A percentile compares a stretch with the other conserved stretches of the same genome.
Evolutionary conservation across 2,797 vertebrate genomes (phyloP).

Genomic region (Graptemys geographica): DNA sequence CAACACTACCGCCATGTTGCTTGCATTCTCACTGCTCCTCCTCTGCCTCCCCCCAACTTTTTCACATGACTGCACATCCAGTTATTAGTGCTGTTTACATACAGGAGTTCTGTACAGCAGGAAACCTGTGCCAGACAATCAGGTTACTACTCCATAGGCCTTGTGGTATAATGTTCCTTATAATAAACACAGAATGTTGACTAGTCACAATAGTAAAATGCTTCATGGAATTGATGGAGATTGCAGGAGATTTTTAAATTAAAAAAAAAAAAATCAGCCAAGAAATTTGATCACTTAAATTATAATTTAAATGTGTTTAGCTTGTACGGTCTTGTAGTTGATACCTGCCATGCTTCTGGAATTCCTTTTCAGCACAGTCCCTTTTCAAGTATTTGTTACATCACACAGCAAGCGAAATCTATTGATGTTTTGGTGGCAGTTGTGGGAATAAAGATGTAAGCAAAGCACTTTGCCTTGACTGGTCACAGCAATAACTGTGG

Average conservation of each 20-base stretch:
- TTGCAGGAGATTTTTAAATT: neutral
- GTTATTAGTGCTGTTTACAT: neutral
- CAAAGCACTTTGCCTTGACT: neutral
- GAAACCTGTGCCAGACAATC: neutral
- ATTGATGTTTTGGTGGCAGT: neutral
- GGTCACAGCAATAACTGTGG: neutral
- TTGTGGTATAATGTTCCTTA: neutral
- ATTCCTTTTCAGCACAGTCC: neutral
- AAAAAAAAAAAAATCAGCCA: neutral
- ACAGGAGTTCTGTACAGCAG: neutral
- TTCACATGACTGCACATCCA: neutral
- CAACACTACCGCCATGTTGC: neutral
- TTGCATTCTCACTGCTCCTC: neutral
- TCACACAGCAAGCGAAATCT: neutral
- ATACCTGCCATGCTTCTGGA: neutral
- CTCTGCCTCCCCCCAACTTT: neutral
- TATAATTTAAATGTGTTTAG: neutral
- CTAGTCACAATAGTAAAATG: neutral
- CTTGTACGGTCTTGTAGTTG: neutral
- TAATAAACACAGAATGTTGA: rapidly evolving
- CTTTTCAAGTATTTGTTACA: neutral
- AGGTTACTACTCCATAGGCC: neutral
- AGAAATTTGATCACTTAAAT: neutral
- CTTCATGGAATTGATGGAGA: neutral
- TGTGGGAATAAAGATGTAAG: neutral